Base-by-base conservation (phyloP, 2,888 invertebrate species). In the Pilophorus perplexus region DNA sequence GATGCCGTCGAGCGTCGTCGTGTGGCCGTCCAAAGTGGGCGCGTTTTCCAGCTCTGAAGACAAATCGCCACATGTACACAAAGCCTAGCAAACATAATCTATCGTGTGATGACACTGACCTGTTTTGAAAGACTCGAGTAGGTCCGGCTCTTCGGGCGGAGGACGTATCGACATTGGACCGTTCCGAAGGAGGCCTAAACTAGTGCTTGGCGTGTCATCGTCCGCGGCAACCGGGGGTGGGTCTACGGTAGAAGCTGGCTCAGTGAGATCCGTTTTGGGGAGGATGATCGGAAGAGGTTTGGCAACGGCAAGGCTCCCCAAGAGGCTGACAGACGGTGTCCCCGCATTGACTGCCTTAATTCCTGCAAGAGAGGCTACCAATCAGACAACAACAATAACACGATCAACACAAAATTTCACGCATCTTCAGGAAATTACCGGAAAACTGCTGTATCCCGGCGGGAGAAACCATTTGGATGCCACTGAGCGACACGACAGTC, bases 21-120 rank as follows among this genome's bases (percentile, higher is more conserved):
- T 62, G 38, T 62, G 62, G 12, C 62, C 62, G 12, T 62, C 62
- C 62, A 62, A 62, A 28, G 62, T 48, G 1, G 62, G 62, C 3
- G 62, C 46, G 37, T 46, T 40, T n/a, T 28, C 62, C 10, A 62
- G 33, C 23, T 62, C 62, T 62, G 59, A 25, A 59, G 38, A 10
- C 5, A 40, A 57, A 18, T 23, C 5, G 33, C 33, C 33, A 33
- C 6, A 12, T 33, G 6, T 8, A 33, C 12, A 33, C 12, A 33
- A 6, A 33, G 6, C 33, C 33, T 33, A 12, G 33, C 12, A 33
- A 8, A 6, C 12, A 33, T 12, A 33, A 6, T 33, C 33, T 33
- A 12, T 33, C 33, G 6, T 33, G 12, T 12, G 12, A 33, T 33
- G 12, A 33, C 33, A 20, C n/a, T 22, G 10, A 52, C 52, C 28